Evolutionary conservation across 1,140 invertebrate species (phyloP), one percentile per base, ranked within the genome.

Genomic region (Penaeus vannamei): DNA sequence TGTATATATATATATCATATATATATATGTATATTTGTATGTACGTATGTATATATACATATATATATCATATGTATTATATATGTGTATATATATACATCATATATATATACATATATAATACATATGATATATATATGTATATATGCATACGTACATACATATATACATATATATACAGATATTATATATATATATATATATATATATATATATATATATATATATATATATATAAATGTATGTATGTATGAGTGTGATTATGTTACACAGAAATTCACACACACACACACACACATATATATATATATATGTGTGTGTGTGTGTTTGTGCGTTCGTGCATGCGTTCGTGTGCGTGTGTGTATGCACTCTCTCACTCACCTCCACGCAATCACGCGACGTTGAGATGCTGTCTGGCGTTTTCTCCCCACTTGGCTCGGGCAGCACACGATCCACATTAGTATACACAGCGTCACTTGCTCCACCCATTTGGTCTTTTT

Each of bases 131-230:
- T 72, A 14, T 72, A 32, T 83, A 83, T 83, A 83, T 83, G 62
- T 61, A 83, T 83, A 83, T 83, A 62, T 62, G 64, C 36, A 64
- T 64, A 62, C 64, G 64, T 83, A 83, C 64, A 83, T 83, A 83
- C 64, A 36, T 62, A 64, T 64, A 64, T 36, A 60, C 26, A 19
- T 60, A 59, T 83, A 60, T n/a, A 19, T 42, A 29, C n/a, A 20
- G n/a, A 36, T n/a, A 42, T 29, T n/a, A 60, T 20, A 29, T 19
- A 20, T 66, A 29, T 66, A 84, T 42, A 66, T 84, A 84, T 29
- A 32, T 66, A 8, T 42, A 66, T 66, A 23, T 36, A 66, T 66
- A 61, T 26, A 29, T 26, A 26, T n/a, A 32, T 53, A 81, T 81
- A 36, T 84, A 20, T 32, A 84, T 60, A 29, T 32, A 19, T 26